Conservation (phyloP, 1,140 invertebrate species). For the Armadillidium nasatum region DNA sequence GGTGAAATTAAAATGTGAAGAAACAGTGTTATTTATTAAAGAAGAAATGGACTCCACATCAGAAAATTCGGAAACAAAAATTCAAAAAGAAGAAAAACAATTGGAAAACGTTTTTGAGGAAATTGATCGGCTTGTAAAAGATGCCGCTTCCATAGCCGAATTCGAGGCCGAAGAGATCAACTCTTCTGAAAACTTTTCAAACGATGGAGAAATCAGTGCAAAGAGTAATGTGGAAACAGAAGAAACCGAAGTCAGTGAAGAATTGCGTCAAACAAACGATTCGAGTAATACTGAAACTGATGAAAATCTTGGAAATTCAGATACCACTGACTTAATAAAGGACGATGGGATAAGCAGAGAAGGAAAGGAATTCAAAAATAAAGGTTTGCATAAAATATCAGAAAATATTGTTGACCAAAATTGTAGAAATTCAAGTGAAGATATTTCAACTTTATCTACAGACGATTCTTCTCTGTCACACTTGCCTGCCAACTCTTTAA, state of each 20-base stretch:
- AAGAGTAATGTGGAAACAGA: neutral
- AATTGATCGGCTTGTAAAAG: neutral
- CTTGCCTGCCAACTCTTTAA: neutral
- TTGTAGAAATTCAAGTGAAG: neutral
- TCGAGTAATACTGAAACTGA: no score
- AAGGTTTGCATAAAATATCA: neutral
- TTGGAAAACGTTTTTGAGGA: neutral
- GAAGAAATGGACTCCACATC: neutral
- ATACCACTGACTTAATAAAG: neutral
- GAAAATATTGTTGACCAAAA: neutral
- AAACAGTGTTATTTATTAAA: neutral
- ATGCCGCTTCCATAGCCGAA: neutral
- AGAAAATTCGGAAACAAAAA: neutral
- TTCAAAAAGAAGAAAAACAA: neutral
- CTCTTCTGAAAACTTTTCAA: neutral
- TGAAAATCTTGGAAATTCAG: no score
- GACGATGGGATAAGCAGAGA: neutral
- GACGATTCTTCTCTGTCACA: neutral
- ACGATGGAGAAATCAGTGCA: neutral
- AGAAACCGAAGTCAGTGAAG: neutral
- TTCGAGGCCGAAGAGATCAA: neutral
- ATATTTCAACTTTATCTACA: neutral
- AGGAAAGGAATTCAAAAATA: neutral
- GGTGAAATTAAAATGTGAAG: no score
- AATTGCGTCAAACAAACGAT: no score